A percentile compares a stretch with the other conserved stretches of the same genome.
Conservation (phyloP, 1,140 invertebrate genomes). For the Musca domestica region DNA sequence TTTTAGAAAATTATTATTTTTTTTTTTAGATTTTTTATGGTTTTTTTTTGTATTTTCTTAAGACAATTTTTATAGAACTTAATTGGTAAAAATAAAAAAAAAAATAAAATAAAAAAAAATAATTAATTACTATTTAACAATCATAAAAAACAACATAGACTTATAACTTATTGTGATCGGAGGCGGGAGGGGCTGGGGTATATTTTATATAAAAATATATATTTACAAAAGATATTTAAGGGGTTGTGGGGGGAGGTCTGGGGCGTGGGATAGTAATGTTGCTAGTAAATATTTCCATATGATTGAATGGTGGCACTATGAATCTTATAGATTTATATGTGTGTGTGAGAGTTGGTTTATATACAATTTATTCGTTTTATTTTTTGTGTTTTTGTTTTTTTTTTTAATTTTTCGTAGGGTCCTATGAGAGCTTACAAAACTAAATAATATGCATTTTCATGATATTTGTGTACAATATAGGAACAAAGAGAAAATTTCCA, state of each 20-base stretch:
- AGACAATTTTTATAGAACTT: no score
- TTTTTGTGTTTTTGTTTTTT: background rate
- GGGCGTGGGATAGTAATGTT: background rate
- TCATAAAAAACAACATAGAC: slow-evolving; percentile 14
- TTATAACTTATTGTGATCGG: slow-evolving; percentile 3
- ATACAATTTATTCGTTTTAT: background rate
- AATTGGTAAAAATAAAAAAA: no score
- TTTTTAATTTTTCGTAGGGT: background rate
- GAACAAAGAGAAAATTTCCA: no score
- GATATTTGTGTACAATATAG: background rate
- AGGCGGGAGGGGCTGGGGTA: background rate
- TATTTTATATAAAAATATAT: background rate
- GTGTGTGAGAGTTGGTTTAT: no score
- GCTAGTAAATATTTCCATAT: slow-evolving; percentile 2
- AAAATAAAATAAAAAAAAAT: background rate
- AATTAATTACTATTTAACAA: slow-evolving; percentile 21
- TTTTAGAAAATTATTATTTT: slow-evolving; percentile 1
- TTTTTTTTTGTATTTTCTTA: background rate
- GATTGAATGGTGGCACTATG: slow-evolving; percentile 15
- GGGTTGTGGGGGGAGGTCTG: background rate
- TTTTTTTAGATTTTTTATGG: background rate
- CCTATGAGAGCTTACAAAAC: background rate
- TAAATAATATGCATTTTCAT: background rate
- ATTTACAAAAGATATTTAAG: slow-evolving; percentile 1
- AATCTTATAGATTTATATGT: slow-evolving; percentile 11